Percentiles rank a stretch among this genome's conserved stretches.
Conservation (phyloP, 2,113 vertebrate genomes). For the Montifringilla adamsi region DNA sequence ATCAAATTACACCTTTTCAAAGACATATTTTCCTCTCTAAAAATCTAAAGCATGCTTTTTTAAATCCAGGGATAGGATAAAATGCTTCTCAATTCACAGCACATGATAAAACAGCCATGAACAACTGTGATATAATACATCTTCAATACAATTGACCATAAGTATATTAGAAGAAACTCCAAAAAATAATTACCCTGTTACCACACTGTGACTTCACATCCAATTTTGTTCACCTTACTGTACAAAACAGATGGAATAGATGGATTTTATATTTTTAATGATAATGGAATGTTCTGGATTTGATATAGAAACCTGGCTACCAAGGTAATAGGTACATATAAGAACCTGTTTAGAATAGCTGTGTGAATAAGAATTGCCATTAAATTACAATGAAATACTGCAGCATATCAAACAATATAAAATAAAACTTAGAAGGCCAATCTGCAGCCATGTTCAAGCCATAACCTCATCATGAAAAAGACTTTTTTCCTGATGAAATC, state of each 20-base stretch:
- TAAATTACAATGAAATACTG: conserved; percentile 21
- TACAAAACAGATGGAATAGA: conserved; percentile 5
- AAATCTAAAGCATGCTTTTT: neutral
- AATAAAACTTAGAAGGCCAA: neutral
- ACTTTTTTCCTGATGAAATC: neutral
- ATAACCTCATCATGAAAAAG: neutral
- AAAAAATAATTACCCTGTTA: conserved; percentile 37
- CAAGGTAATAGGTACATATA: neutral
- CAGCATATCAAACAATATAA: conserved; percentile 23
- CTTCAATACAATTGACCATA: neutral
- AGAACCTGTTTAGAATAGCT: conserved; percentile 35
- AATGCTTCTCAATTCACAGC: neutral
- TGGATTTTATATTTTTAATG: conserved; percentile 39
- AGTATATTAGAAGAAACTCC: conserved; percentile 4
- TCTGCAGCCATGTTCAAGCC: neutral
- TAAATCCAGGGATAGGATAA: neutral
- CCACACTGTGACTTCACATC: neutral
- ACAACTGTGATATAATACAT: neutral
- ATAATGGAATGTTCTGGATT: conserved; percentile 9
- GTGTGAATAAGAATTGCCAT: neutral
- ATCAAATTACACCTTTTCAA: neutral
- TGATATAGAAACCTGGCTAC: conserved; percentile 23
- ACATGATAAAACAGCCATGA: neutral
- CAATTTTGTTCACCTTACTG: neutral
- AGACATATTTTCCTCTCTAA: neutral